phyloP scores from a whole-genome alignment of 2,797 vertebrate genomes.

The Dendrocincla tyrannina region DNA sequence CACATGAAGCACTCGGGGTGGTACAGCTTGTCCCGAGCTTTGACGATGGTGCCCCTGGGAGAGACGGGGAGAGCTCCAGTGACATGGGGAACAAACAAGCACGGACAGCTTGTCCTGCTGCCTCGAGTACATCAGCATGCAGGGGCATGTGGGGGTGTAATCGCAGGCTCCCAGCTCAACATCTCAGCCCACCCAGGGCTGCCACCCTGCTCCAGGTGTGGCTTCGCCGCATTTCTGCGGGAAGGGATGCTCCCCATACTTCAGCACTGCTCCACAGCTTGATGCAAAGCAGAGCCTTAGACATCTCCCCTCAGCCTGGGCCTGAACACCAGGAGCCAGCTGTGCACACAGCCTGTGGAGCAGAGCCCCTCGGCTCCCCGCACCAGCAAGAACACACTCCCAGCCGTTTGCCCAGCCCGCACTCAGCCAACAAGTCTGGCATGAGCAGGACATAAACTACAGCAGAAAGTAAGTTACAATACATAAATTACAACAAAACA shows the following conservation, averaged over 20 bases:
- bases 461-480: background rate
- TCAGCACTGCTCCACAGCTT: rapidly evolving
- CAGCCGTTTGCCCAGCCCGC: background rate
- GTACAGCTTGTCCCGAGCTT: conserved; percentile 96
- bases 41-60: conserved; percentile 92
- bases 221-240: rapidly evolving
- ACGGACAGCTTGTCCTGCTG: background rate
- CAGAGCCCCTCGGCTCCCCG: background rate
- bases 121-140: rapidly evolving
- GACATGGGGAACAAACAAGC: rapidly evolving
- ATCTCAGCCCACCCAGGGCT: background rate
- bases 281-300: background rate
- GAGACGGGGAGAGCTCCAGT: background rate
- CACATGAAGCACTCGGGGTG: conserved; percentile 97
- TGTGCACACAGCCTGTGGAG: background rate
- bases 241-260: background rate
- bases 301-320: background rate
- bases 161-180: background rate
- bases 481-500: background rate
- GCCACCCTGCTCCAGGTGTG: background rate
- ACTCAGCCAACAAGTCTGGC: background rate
- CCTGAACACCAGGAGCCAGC: background rate
- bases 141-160: background rate
- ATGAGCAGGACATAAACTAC: background rate
- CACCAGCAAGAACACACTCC: rapidly evolving